Conservation (phyloP, 2,797 vertebrate genomes). For the Clamator glandarius region DNA sequence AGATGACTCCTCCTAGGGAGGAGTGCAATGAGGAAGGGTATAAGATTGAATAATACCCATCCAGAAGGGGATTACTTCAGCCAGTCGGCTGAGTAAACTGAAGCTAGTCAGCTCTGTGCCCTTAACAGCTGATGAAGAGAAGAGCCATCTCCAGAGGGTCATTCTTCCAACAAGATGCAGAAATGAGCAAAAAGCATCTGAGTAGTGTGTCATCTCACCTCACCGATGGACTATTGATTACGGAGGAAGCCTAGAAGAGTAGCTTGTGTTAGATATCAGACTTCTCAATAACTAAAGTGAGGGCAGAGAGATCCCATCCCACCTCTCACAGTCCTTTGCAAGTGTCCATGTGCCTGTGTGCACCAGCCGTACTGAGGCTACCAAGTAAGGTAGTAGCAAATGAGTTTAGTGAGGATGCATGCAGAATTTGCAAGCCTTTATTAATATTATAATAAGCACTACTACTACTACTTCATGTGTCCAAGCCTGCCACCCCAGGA, state of each 20-base stretch:
- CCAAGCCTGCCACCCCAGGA: neutral
- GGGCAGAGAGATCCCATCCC: neutral
- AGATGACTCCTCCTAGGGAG: neutral
- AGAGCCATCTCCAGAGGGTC: neutral
- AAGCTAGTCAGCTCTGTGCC: neutral
- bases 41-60: neutral
- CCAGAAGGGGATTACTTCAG: neutral
- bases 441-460: neutral
- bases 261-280: neutral
- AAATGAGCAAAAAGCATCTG: neutral
- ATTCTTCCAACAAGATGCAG: neutral
- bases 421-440: neutral
- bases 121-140: neutral
- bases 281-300: neutral
- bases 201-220: neutral
- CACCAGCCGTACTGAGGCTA: neutral
- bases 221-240: neutral
- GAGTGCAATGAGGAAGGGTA: neutral
- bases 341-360: rapidly evolving
- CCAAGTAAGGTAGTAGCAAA: neutral
- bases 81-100: neutral
- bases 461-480: neutral
- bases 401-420: neutral
- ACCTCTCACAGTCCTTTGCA: neutral
- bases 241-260: neutral